These are phyloP conservation scores for Macropodus opercularis DNA, from an alignment of 2,797 vertebrate species.

Conservation along the genomic window DNA sequence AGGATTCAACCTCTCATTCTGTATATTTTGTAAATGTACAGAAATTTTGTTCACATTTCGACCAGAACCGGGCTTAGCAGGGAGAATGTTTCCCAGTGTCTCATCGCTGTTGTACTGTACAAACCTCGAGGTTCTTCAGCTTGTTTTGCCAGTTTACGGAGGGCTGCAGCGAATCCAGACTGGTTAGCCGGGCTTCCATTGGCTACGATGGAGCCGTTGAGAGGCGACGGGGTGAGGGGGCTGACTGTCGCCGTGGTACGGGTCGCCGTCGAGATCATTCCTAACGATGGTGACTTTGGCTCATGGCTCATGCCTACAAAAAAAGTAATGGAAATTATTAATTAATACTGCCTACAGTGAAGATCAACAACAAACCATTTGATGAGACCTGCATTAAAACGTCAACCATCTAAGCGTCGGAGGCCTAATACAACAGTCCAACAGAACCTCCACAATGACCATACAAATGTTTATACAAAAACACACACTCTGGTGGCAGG, in stretches of 20 bases:
- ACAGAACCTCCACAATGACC: background rate
- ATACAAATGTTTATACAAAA: background rate
- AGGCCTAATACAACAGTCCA: too few relatives aligned
- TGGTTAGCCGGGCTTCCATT: slow-evolving; percentile 95
- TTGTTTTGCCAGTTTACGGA: slow-evolving; percentile 99
- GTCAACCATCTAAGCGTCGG: background rate
- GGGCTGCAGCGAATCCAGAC: slow-evolving; percentile 96
- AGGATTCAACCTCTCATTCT: background rate
- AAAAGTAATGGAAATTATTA: slow-evolving; percentile 61
- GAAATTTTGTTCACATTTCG: too few relatives aligned
- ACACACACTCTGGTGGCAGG: too few relatives aligned
- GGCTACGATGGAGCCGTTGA: slow-evolving; percentile 96
- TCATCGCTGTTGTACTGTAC: slow-evolving; percentile 5
- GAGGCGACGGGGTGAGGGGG: slow-evolving; percentile 95
- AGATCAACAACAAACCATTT: slow-evolving; percentile 9
- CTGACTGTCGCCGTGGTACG: slow-evolving; percentile 98
- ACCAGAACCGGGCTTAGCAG: slow-evolving; percentile 2
- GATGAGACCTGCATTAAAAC: background rate
- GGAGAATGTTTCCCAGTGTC: slow-evolving; percentile 1
- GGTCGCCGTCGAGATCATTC: slow-evolving; percentile 98
- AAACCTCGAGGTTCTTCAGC: slow-evolving; percentile 97
- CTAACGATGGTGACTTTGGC: slow-evolving; percentile 99
- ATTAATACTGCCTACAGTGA: slow-evolving; percentile 22
- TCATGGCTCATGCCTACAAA: slow-evolving; percentile 99
- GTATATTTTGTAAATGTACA: background rate